Evolutionary conservation across 2,797 vertebrate genomes (phyloP), one percentile per base, ranked within the genome.

Genomic region (Mionectes olivaceus): DNA sequence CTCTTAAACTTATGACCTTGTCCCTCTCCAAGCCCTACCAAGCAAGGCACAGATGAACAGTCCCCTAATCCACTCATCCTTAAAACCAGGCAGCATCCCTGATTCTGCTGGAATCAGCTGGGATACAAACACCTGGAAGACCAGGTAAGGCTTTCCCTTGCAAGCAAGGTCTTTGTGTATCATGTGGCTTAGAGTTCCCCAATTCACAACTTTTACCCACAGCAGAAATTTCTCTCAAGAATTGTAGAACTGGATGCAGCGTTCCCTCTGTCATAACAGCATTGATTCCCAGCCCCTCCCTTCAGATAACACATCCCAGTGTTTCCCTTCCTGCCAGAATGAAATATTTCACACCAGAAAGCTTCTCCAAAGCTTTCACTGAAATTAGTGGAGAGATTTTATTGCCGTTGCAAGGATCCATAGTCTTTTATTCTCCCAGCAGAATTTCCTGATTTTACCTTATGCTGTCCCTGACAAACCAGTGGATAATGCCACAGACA

Each of bases 41-140:
- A 14, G 41, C 25, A 35, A 44, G n/a, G 19, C 41, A 14, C 3
- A 2, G 21, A 3, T 5, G 0, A 23, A 9, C 0, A 1, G 10
- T 86, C 17, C 27, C 32, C 10, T 5, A 13, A 77, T 7, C 9
- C 30, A 35, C 6, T 25, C 10, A 1, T 19, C 35, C 64, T 39
- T 41, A 64, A 88, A 81, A 10, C 1, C 25, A 53, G 17, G 19
- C 21, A 80, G 9, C 13, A 8, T 8, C 32, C 39, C 39, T 5
- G 22, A 2, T 41, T 81, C 57, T 25, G 73, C 52, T 15, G 15
- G 56, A 67, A 74, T 14, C 30, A 22, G 21, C 17, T 23, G 60
- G 70, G 43, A 33, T 9, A 71, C 13, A 69, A 75, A 83, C 8
- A 11, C 19, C 24, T 78, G 3, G 13, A 57, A 24, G 27, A 39